Evolutionary conservation across 2,113 vertebrate genomes (phyloP), one percentile per base, ranked within the genome.

Genomic region (Varanus komodoensis): DNA sequence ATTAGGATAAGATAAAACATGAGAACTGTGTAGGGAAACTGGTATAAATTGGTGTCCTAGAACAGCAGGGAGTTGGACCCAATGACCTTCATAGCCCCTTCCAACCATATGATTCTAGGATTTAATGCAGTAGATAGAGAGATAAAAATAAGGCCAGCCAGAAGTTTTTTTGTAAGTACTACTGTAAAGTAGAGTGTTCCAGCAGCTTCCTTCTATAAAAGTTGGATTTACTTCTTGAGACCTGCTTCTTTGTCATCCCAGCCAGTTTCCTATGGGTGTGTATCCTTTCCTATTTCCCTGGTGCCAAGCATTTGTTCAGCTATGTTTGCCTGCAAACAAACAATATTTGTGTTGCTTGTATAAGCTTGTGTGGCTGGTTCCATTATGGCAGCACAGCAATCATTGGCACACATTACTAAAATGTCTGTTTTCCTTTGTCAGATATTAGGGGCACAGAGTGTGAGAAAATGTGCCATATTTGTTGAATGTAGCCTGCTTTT

Each of bases 191-290:
- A 0, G 91, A 52, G 54, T 86, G 87, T 34, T 67, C 8, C 80
- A 11, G 0, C 29, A 90, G 1, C 0, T 3, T 44, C 64, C 75
- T 73, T 73, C 3, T 84, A 21, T 34, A 17, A 0, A 25, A 12
- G 12, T 57, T 82, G 77, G 68, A 73, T 86, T 81, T 61, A 6
- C 81, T 32, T 88, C 29, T 92, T 89, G 69, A 7, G 79, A 87
- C 87, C 64, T 90, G 54, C 61, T 78, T 2, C 67, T 79, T 81
- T 61, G 6, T 69, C 78, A 48, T 44, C 25, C 11, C 50, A 86
- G 0, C 4, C 7, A 38, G 6, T 64, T 88, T 48, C 0, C 78
- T 75, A 1, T 88, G 84, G 1, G 1, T 0, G 25, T 91, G 84
- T 92, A 85, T 0, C 87, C 54, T 83, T 91, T 78, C 71, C 1